Base-by-base conservation (phyloP, 2,113 vertebrate genomes). In the Harpagus bidentatus region DNA sequence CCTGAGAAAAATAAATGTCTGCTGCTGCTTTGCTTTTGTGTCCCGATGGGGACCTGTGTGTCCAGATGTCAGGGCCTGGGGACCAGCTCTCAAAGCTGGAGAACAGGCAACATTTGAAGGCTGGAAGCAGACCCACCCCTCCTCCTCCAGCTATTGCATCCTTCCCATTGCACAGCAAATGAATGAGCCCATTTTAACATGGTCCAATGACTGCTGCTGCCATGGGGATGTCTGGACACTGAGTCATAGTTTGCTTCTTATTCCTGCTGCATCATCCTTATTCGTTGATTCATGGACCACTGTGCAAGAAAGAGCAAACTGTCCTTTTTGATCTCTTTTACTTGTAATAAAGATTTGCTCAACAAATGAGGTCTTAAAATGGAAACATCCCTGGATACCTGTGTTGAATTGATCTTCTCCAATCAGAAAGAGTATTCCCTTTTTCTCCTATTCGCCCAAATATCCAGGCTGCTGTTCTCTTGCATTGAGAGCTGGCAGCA, bases 341-440 rank as follows among this genome's bases (percentile, higher is more conserved):
- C 61, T 58, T n/a, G 48, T 69, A 66, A 17, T 38, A 55, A 59
- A 70, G 40, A 31, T 81, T 76, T 66, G 56, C 38, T 71, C 38
- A 81, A 26, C 40, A 71, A 76, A 77, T 61, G 22, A 71, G 31
- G 31, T 45, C 61, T 84, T 88, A n/a, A 26, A 56, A 52, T 34
- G 67, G 67, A 80, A 69, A 58, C 18, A 45, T 36, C 69, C 62
- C 48, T 58, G 63, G 43, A 47, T 29, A 58, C 26, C 62, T 65
- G 34, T 20, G 43, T 59, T 59, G 80, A 76, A 65, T 34, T 48
- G 40, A 42, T 69, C 67, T 50, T 31, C 61, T 80, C 61, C 55
- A 38, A 1, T 17, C 0, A 0, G 50, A 26, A 59, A 56, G 7
- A 32, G 3, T 6, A 10, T 47, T 65, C 31, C 29, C n/a, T 59